Percentiles rank a stretch among this genome's conserved stretches.
These are phyloP conservation scores for Sericinus montela DNA, from an alignment of 2,888 invertebrate species.

Conservation along the genomic window DNA sequence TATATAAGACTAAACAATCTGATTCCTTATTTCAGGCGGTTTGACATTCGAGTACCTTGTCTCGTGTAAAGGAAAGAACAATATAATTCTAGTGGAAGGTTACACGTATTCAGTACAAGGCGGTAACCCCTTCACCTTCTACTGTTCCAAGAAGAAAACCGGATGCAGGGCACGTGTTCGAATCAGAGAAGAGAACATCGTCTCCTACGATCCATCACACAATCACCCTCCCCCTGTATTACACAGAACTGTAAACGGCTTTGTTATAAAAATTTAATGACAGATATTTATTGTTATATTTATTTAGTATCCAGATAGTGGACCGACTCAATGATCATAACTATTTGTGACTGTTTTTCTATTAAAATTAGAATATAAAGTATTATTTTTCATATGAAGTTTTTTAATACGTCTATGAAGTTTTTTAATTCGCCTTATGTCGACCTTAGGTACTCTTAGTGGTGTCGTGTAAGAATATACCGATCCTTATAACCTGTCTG, in stretches of 20 bases:
- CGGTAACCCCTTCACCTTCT: conserved; percentile 29
- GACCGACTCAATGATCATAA: no score
- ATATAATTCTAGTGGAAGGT: conserved; percentile 32
- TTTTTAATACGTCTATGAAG: no score
- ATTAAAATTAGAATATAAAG: no score
- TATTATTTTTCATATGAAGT: no score
- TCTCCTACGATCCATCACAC: conserved; percentile 24
- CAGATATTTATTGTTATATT: not conserved
- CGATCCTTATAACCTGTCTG: no score
- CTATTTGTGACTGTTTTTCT: no score
- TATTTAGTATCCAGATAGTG: no score
- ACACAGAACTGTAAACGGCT: conserved; percentile 21
- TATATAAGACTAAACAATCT: not conserved
- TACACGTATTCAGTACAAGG: conserved; percentile 38
- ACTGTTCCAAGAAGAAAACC: conserved; percentile 36
- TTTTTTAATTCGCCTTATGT: no score
- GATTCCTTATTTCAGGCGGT: conserved; percentile 20
- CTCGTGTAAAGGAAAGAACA: conserved; percentile 30
- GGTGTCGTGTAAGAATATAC: no score
- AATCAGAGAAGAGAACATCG: conserved; percentile 20
- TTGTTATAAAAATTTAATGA: conserved; percentile 5
- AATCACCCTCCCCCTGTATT: conserved; percentile 32
- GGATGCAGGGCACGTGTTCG: conserved; percentile 33
- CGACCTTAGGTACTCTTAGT: no score
- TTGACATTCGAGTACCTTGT: conserved; percentile 29